Evolutionary conservation across 2,888 invertebrate species (phyloP), one percentile per base, ranked within the genome.

Genomic region (Epistrophe eligans): DNA sequence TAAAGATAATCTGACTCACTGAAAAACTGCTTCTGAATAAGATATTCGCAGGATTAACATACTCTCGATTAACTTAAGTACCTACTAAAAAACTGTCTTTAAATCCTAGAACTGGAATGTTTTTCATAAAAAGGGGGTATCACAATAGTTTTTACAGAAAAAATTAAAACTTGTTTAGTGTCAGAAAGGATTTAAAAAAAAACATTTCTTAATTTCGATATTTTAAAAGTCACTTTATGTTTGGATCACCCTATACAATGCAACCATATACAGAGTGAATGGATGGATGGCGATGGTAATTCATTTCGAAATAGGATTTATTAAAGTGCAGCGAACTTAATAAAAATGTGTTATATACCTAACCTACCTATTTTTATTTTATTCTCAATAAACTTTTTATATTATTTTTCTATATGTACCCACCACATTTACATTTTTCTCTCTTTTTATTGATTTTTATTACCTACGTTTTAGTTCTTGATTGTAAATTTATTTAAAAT

Each of bases 361-460:
- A n/a, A 28, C 5, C 5, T 28, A 28, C 28, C 6, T 32, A 6
- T 24, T 13, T 11, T 10, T 28, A n/a, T 1, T 48, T 11, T 24
- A 24, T 3, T 24, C 24, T 66, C 24, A 19, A 58, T 57, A 58
- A 35, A 50, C 45, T 40, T 70, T 52, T 48, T 17, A 48, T 60
- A 32, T 32, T 55, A 15, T 55, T 9, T 32, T 52, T 1, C 15
- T 28, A 8, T 15, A 24, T n/a, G n/a, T 24, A 15, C 15, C 28
- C 8, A 28, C 9, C 60, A 13, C 52, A 50, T 71, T 35, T 35
- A 35, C 7, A 32, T 32, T 35, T 77, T 24, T 38, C 5, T 4
- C 19, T 58, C 40, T 79, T 66, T 24, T 85, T 55, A 67, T 80
- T 58, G 52, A 73, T 80, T 77, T 77, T 84, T 58, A 72, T 88